Evolutionary conservation across 2,113 vertebrate species (phyloP), one percentile per base, ranked within the genome.

Genomic region (Podarcis muralis): DNA sequence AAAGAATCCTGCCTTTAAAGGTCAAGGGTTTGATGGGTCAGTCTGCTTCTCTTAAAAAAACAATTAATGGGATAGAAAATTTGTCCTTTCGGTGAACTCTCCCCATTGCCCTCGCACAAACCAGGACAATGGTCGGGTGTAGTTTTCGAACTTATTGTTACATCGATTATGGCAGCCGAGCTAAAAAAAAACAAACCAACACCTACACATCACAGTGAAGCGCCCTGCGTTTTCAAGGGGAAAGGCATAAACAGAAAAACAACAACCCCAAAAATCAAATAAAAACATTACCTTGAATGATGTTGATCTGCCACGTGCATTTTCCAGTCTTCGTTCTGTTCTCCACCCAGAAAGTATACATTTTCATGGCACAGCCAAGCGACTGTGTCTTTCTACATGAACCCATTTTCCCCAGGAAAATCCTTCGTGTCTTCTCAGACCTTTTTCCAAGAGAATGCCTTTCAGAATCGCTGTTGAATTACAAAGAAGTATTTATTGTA

Each of bases 41-140:
- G 94, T 95, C 96, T 97, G 91, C 96, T 97, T 95, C 97, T 96
- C 97, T 97, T 96, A 83, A 97, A 97, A 92, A 97, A 97, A 98
- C 94, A 97, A 97, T 97, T 98, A 98, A 99, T 99, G 98, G 98
- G 98, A 97, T 96, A 98, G 98, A 97, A 97, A 96, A 96, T 96
- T 96, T 99, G 99, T 98, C 98, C 99, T 97, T 95, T 97, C 91
- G 91, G 92, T 99, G 98, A 99, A 99, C 99, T 96, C 98, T 93
- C 94, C 95, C 95, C 94, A 97, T 97, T 98, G 97, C 98, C 98
- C 97, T 95, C 96, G 97, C 96, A 97, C 97, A 97, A 94, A 89
- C 89, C 89, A 95, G 93, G 93, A 97, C 97, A 97, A 97, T 97
- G 96, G 92, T 89, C 74, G 93, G 95, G 93, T 95, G 92, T 93